Percentiles rank a stretch among this genome's conserved stretches.
phyloP scores from a whole-genome alignment of 2,797 vertebrate species.

The Lates japonicus region DNA sequence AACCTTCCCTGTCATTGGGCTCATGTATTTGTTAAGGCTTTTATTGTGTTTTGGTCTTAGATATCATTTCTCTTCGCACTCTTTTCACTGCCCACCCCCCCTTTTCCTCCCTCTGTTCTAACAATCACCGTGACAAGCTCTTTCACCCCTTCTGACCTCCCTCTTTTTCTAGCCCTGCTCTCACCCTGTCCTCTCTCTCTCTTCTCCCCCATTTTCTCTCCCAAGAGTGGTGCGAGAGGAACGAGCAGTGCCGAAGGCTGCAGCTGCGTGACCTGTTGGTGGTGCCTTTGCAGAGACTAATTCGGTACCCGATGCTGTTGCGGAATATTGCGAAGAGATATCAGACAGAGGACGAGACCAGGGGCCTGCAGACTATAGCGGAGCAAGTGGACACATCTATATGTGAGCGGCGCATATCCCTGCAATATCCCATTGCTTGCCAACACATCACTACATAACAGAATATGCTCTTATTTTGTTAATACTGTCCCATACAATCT shows the following conservation, averaged over 20 bases:
- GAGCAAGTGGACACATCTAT: constrained; percentile 93
- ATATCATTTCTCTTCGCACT: constrained; percentile 38
- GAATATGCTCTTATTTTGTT: background rate
- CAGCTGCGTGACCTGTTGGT: constrained; percentile 92
- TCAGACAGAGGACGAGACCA: constrained; percentile 79
- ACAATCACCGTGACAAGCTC: constrained; percentile 17
- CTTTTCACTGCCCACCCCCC: constrained; percentile 18
- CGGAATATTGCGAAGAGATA: constrained; percentile 91
- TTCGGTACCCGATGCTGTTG: constrained; percentile 90
- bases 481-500: background rate
- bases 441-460: no score
- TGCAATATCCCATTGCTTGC: no score
- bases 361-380: constrained; percentile 84
- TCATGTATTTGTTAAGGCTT: constrained; percentile 20
- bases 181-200: constrained; percentile 26
- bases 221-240: constrained; percentile 93
- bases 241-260: constrained; percentile 88
- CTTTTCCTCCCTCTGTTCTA: background rate
- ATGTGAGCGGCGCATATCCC: constrained; percentile 86
- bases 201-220: constrained; percentile 31
- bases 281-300: constrained; percentile 90
- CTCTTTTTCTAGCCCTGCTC: constrained; percentile 28
- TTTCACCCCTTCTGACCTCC: constrained; percentile 37
- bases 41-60: constrained; percentile 5
- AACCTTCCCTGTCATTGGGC: constrained; percentile 33